Evolutionary conservation across 1,140 invertebrate genomes (phyloP).

Genomic region (Diabrotica virgifera): DNA sequence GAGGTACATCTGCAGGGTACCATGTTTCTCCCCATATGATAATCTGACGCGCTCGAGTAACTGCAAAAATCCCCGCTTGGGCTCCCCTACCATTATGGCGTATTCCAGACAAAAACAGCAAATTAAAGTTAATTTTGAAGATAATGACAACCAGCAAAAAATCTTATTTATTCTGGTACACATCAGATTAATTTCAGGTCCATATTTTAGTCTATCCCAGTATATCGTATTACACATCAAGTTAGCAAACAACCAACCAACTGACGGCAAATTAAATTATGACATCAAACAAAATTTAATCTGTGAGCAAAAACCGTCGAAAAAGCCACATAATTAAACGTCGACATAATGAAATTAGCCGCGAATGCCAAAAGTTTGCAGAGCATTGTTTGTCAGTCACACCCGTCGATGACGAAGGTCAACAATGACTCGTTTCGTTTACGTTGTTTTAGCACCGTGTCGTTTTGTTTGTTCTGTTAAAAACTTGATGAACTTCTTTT

Average conservation of each 20-base stretch:
- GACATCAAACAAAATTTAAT: slow-evolving; percentile 21
- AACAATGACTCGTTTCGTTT: slow-evolving; percentile 34
- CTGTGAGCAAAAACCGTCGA: slow-evolving; percentile 15
- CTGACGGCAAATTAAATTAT: slow-evolving; percentile 12
- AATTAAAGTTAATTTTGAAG: too few species aligned
- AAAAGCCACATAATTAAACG: slow-evolving; percentile 19
- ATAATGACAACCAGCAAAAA: too few species aligned
- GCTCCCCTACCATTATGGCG: too few species aligned
- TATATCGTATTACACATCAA: slow-evolving; percentile 11
- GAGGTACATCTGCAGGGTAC: too few species aligned
- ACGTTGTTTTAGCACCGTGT: slow-evolving; percentile 8
- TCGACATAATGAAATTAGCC: slow-evolving; percentile 16
- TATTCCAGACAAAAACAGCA: too few species aligned
- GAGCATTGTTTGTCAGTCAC: slow-evolving; percentile 29
- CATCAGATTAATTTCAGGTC: too few species aligned
- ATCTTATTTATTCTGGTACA: too few species aligned
- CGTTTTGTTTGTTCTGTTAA: neutral
- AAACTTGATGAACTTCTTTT: neutral
- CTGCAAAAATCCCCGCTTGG: too few species aligned
- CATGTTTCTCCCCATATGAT: too few species aligned
- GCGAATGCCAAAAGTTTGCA: slow-evolving; percentile 9
- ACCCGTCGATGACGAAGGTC: slow-evolving; percentile 24
- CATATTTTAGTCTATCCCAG: neutral
- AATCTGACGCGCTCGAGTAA: too few species aligned
- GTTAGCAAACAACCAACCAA: slow-evolving; percentile 12